phyloP scores from a whole-genome alignment of 2,113 vertebrate species.

The Periophthalmus modestus region DNA sequence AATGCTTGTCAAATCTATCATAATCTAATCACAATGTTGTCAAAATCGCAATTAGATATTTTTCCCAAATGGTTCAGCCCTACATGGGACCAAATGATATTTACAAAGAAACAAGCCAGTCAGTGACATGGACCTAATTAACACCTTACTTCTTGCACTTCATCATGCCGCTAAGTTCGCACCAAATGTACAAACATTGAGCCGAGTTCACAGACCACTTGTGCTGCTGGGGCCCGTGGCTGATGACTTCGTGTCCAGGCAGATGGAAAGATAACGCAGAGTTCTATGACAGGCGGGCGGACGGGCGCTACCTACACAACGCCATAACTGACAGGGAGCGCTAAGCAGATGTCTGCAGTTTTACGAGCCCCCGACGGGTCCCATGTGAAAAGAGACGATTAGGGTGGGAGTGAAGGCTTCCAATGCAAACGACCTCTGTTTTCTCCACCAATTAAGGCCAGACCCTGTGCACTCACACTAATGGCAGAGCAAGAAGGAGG shows the following conservation, averaged over 20 bases:
- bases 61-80: no score
- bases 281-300: constrained; percentile 37
- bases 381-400: constrained; percentile 11
- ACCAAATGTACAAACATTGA: constrained; percentile 55
- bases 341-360: constrained; percentile 13
- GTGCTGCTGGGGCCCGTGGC: constrained; percentile 45
- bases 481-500: constrained; percentile 40
- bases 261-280: constrained; percentile 53
- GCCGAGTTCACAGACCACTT: constrained; percentile 56
- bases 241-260: constrained; percentile 46
- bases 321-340: constrained; percentile 15
- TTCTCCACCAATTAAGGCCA: constrained; percentile 36
- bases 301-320: constrained; percentile 15
- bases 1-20: no score
- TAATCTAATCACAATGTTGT: no score
- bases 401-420: background rate
- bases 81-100: background rate
- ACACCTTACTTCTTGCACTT: constrained; percentile 49
- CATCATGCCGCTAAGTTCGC: constrained; percentile 32
- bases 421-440: constrained; percentile 4
- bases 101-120: constrained; percentile 23
- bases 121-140: constrained; percentile 48
- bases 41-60: no score
- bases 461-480: constrained; percentile 46
- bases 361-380: constrained; percentile 5